These are phyloP conservation scores for Montipora sp. DNA, from an alignment of 64 coral and sea anemone species.

Conservation along the genomic window DNA sequence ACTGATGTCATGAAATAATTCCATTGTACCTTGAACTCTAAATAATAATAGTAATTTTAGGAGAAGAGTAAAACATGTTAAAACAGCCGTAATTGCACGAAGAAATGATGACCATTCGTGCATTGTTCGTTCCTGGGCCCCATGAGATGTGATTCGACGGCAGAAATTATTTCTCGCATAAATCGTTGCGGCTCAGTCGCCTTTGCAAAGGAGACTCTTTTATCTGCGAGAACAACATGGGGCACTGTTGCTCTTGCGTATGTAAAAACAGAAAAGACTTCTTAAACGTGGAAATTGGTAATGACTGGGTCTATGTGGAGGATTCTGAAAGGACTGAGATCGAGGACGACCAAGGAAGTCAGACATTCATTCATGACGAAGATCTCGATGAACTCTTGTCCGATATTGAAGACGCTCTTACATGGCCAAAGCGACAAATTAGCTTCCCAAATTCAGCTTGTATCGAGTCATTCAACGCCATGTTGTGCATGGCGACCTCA, in stretches of 20 bases:
- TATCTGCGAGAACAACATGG: slow-evolving; percentile 1
- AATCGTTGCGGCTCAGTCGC: not conserved
- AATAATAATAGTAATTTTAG: not conserved
- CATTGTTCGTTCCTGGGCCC: not conserved
- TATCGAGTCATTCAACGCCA: not conserved
- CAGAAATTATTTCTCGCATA: too few species aligned
- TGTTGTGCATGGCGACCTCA: slow-evolving; percentile 23
- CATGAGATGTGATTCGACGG: not conserved
- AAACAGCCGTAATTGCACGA: not conserved
- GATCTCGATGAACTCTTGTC: slow-evolving; percentile 22
- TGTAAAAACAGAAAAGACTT: slow-evolving; percentile 10
- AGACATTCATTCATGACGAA: slow-evolving; percentile 3
- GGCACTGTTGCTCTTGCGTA: slow-evolving; percentile 37
- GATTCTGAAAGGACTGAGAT: not conserved
- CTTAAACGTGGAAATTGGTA: not conserved
- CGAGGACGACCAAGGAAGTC: slow-evolving; percentile 1
- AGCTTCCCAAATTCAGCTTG: slow-evolving; percentile 4
- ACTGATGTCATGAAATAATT: not conserved
- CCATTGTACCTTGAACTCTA: slow-evolving; percentile 5
- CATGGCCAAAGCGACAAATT: slow-evolving; percentile 1
- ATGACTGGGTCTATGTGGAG: slow-evolving; percentile 33
- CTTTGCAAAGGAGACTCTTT: not conserved
- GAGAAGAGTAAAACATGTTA: not conserved
- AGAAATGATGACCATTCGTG: not conserved
- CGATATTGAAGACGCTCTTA: not conserved